Conservation (phyloP, 37 sponge, comb jelly and placozoan genomes). For the Chondrilla cf. caribensis region DNA sequence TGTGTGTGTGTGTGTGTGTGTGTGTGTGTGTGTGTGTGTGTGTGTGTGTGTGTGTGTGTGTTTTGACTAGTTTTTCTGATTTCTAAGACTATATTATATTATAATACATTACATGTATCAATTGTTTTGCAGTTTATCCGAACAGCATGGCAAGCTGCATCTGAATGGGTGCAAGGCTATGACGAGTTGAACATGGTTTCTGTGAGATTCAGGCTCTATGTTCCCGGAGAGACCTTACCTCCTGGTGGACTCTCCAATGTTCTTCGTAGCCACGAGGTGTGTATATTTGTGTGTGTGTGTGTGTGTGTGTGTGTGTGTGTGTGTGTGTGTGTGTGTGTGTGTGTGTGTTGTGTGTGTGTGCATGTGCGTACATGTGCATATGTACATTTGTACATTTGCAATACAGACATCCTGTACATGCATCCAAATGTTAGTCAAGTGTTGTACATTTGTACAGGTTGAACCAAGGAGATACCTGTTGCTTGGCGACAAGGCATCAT, state of each 20-base stretch:
- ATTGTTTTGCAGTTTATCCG: conserved; percentile 34
- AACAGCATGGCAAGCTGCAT: conserved; percentile 51
- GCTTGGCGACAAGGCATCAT: conserved; percentile 5
- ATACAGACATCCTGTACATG: not conserved
- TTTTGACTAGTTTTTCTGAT: too few relatives aligned
- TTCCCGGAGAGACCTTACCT: conserved; percentile 14
- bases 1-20: conserved; percentile 13
- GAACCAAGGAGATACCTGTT: not conserved
- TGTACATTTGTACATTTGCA: not conserved
- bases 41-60: too few relatives aligned
- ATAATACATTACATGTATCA: too few relatives aligned
- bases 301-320: not conserved
- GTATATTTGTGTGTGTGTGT: not conserved
- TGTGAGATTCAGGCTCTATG: conserved; percentile 7
- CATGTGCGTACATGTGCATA: too few relatives aligned
- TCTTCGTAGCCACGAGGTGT: conserved; percentile 30
- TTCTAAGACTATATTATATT: conserved; percentile 1
- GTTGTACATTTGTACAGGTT: conserved; percentile 20
- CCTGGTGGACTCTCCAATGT: not conserved
- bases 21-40: not conserved
- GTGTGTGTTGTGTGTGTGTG: too few relatives aligned
- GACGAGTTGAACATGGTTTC: conserved; percentile 71
- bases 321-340: not conserved
- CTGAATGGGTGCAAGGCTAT: conserved; percentile 28
- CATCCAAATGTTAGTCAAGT: not conserved